Conservation (phyloP, 2,113 vertebrate species). For the Thermophis baileyi region DNA sequence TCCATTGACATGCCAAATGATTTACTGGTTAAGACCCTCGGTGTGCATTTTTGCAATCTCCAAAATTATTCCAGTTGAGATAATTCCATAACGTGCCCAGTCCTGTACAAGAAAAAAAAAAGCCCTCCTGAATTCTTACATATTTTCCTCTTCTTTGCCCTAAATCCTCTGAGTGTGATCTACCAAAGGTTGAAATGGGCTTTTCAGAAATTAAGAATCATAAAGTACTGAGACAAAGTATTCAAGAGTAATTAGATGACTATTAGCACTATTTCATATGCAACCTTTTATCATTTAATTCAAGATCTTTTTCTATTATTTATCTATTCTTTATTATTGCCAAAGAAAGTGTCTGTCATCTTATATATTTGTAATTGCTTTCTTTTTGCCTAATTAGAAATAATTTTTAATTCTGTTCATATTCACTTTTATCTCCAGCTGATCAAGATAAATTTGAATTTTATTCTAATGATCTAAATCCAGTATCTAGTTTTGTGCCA, state of each 20-base stretch:
- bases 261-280: neutral
- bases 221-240: neutral
- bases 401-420: neutral
- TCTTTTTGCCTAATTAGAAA: neutral
- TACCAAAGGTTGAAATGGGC: neutral
- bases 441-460: neutral
- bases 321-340: neutral
- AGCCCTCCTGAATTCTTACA: neutral
- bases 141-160: neutral
- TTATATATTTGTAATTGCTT: neutral
- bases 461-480: neutral
- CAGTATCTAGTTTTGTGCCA: neutral
- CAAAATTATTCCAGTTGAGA: neutral
- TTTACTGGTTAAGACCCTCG: neutral
- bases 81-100: neutral
- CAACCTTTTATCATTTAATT: neutral
- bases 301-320: no score
- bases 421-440: neutral
- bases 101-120: neutral
- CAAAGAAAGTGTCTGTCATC: neutral
- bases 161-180: neutral
- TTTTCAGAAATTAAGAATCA: neutral
- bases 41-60: neutral
- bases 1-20: neutral
- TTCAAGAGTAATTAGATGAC: neutral